Evolutionary conservation across 2,113 vertebrate genomes (phyloP).

Genomic region (Nesoenas mayeri): DNA sequence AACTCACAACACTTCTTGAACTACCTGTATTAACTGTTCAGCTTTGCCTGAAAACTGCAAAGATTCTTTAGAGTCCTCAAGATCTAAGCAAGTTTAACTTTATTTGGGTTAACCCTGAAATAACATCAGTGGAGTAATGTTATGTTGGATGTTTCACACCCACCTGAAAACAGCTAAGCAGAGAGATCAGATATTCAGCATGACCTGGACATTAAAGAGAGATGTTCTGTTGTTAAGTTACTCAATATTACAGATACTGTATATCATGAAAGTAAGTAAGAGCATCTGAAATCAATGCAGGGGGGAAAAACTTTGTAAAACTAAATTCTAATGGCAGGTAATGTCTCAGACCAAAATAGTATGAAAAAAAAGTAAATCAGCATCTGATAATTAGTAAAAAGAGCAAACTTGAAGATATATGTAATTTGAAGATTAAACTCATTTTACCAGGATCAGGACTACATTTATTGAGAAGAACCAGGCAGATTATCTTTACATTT

Average conservation of each 20-base stretch:
- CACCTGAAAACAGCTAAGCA: background rate
- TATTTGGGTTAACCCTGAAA: background rate
- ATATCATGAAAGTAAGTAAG: background rate
- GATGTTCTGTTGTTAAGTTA: background rate
- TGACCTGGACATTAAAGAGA: background rate
- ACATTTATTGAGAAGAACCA: background rate
- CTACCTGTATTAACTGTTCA: background rate
- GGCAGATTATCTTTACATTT: background rate
- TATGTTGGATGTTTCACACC: background rate
- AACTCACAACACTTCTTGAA: background rate
- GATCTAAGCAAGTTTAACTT: background rate
- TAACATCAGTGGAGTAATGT: background rate
- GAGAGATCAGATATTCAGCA: background rate
- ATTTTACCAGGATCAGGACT: background rate
- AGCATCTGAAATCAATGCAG: background rate
- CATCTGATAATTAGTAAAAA: background rate
- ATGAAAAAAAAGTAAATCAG: background rate
- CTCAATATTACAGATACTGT: background rate
- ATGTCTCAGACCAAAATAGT: background rate
- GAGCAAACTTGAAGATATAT: background rate
- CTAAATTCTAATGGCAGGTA: background rate
- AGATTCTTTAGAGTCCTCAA: background rate
- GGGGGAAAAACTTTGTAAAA: background rate
- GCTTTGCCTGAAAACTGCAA: rapidly evolving
- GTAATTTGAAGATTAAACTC: background rate